Base-by-base conservation (phyloP, 1,140 invertebrate genomes). In the Sesamia nonagrioides region DNA sequence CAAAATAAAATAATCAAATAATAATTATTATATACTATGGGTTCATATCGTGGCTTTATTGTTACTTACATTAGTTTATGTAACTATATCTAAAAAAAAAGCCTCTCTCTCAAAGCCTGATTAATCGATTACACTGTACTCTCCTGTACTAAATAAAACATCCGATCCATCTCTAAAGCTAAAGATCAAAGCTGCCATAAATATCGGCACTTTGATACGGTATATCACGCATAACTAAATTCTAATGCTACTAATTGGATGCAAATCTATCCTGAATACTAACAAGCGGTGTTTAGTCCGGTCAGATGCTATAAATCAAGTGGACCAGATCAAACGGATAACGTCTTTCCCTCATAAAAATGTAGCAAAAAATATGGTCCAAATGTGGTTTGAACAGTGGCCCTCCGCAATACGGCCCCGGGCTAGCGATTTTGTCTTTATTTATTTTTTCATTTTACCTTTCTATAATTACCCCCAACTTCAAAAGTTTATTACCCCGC, bases 371-470 rank as follows among this genome's bases (percentile, higher is more conserved):
- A 89, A 87, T 85, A 75, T 63, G 17, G 17, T 60, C 45, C 73
- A 87, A 92, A 91, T 88, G 75, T 86, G 84, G 82, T 78, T 84
- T 83, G 91, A 91, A 93, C 90, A 92, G 92, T 94, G 92, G 92
- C 92, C 92, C 88, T 89, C 89, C 88, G 52, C 86, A 80, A 77
- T 58, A 83, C 78, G 13, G 82, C 89, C 87, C 15, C 27, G 50
- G 84, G 90, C 91, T 82, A 84, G 75, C 80, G 79, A 89, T 88
- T 90, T 89, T 74, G 80, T 87, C 83, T 86, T 89, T 82, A 86
- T 88, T 86, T 82, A 86, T 88, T 90, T 90, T 83, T 80, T 82
- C 78, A 77, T 88, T 83, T 87, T 82, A 69, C 79, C 80, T 87
- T 86, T 86, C 86, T 85, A 87, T 87, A 91, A 90, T 88, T 84